Evolutionary conservation across 2,888 invertebrate species (phyloP), one percentile per base, ranked within the genome.

Genomic region (Marronus borbonicus): DNA sequence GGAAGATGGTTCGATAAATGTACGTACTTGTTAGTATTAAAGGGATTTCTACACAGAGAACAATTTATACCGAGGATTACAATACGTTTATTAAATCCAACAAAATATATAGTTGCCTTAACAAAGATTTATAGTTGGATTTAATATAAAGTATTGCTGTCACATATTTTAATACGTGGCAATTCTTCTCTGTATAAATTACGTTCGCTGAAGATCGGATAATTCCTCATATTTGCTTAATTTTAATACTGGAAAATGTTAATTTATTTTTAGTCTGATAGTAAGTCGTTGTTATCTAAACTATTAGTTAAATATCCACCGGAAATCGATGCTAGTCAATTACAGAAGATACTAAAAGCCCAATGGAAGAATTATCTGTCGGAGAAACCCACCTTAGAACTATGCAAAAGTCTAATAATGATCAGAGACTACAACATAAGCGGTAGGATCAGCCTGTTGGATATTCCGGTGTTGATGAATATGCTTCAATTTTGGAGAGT

Each of bases 351-450:
- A 79, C 86, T 92, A 77, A 90, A 91, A 84, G 86, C 90, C 12
- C 90, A 91, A 86, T 92, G 92, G 91, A 91, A 90, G 86, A 88
- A 88, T 50, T 91, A 89, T 84, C 84, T 92, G 64, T 89, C 90
- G 55, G 91, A 91, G 80, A 92, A 92, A 85, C 93, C 93, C 58
- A 91, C 91, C 82, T 87, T 92, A 81, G 93, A 92, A 86, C 88
- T 93, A 82, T 93, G 93, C 86, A 92, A 93, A 87, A 92, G 93
- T 86, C 89, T 94, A 74, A 91, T 93, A 80, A 93, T 93, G 92
- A 88, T 93, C 85, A 88, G 93, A 80, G 94, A 94, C 88, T 90
- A 90, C 81, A 91, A 91, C 84, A 92, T 93, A 82, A 91, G 92
- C 83, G 94, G 93, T 17, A 89, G 92, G 82, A 89, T 93, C 82